A percentile compares a stretch with the other conserved stretches of the same genome.
Evolutionary conservation across 2,888 invertebrate genomes (phyloP).

Genomic region (Aspidiotus rigidus): DNA sequence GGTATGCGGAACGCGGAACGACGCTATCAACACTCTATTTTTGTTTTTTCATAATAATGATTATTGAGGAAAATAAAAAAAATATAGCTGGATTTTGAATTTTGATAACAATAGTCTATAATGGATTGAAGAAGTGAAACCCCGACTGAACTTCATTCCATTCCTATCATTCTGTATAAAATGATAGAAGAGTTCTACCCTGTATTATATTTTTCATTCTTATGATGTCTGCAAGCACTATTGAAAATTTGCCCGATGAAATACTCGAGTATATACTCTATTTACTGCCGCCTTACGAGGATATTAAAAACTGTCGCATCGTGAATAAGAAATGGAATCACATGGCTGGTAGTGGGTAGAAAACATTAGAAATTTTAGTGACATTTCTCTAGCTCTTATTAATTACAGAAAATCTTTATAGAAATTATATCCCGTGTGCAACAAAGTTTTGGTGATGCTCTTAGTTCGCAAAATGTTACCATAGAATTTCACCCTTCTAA

Average conservation of each 20-base stretch:
- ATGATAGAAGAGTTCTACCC: too few species aligned
- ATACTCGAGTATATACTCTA: slow-evolving; percentile 84
- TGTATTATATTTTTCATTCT: too few species aligned
- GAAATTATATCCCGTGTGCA: slow-evolving; percentile 21
- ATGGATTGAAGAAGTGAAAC: too few species aligned
- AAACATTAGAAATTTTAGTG: background rate
- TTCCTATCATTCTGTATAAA: too few species aligned
- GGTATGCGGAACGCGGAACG: too few species aligned
- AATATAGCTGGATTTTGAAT: too few species aligned
- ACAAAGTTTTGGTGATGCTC: slow-evolving; percentile 19
- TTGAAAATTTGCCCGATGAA: slow-evolving; percentile 78
- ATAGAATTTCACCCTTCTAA: slow-evolving; percentile 43
- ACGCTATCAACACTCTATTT: background rate
- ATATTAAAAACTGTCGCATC: slow-evolving; percentile 72
- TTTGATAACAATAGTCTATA: too few species aligned
- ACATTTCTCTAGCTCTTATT: background rate
- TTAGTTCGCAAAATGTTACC: slow-evolving; percentile 20
- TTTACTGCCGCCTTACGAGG: slow-evolving; percentile 80
- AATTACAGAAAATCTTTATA: background rate
- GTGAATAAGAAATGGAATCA: slow-evolving; percentile 81
- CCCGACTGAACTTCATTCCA: too few species aligned
- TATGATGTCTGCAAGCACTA: slow-evolving; percentile 47
- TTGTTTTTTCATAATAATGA: too few species aligned
- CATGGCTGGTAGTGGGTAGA: slow-evolving; percentile 68
- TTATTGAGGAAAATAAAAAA: too few species aligned